These are phyloP conservation scores for Amphilophus citrinellus DNA, from an alignment of 2,113 vertebrate genomes.

Conservation along the genomic window DNA sequence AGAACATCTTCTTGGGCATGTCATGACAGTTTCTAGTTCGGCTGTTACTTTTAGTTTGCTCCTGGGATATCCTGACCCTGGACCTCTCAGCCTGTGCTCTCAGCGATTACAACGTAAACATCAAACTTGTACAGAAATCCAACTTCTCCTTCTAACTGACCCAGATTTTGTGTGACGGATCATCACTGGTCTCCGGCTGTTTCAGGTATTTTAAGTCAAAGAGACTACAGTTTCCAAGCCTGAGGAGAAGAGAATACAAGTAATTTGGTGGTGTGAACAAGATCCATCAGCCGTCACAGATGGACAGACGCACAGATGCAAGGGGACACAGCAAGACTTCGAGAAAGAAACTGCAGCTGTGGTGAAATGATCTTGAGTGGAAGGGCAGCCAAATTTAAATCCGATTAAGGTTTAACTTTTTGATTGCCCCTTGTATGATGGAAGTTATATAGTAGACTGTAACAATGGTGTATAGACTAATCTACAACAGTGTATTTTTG, in stretches of 20 bases:
- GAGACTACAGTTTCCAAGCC: background rate
- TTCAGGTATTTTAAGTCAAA: constrained; percentile 1
- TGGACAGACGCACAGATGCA: background rate
- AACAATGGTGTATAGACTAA: background rate
- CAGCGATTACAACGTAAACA: background rate
- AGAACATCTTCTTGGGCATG: background rate
- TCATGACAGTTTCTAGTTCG: background rate
- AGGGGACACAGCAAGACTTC: background rate
- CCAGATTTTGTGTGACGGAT: background rate
- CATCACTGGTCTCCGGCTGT: background rate
- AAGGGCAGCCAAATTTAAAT: background rate
- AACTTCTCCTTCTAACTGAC: constrained; percentile 1
- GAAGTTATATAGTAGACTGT: background rate
- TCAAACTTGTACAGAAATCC: background rate
- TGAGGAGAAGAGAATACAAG: background rate
- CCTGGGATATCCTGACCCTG: background rate
- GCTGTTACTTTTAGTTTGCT: constrained; percentile 1
- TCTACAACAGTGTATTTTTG: background rate
- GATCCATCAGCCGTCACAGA: background rate
- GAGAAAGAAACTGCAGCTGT: background rate
- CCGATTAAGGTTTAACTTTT: background rate
- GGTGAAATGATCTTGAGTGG: background rate
- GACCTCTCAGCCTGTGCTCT: background rate
- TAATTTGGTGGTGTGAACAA: background rate
- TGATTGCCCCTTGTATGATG: background rate